A percentile compares a stretch with the other conserved stretches of the same genome.
Conservation (phyloP, 2,113 vertebrate genomes). For the Malurus elegans region DNA sequence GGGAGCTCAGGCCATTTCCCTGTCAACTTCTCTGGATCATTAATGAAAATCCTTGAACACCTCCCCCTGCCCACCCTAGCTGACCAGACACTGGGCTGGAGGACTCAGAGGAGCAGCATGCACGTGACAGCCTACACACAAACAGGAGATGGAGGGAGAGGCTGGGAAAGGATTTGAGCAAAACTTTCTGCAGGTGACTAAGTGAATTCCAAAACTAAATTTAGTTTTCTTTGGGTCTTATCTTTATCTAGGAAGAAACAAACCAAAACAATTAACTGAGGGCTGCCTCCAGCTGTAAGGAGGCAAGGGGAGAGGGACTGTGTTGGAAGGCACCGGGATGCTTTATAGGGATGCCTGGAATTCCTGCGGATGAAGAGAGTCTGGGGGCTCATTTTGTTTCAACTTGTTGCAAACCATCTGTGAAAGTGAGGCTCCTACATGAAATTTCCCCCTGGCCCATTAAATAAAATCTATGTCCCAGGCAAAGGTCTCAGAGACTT, state of each 20-base stretch:
- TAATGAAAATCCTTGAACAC: not conserved
- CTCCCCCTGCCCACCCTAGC: not conserved
- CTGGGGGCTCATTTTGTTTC: not conserved
- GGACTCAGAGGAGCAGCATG: not conserved
- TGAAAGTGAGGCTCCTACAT: not conserved
- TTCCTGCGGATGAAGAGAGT: not conserved
- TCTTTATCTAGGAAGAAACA: not conserved
- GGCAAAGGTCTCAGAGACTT: not conserved
- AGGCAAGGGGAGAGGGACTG: not conserved
- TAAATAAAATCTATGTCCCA: not conserved
- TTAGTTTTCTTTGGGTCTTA: not conserved
- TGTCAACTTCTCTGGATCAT: not conserved
- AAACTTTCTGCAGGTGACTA: not conserved
- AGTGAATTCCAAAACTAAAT: not conserved
- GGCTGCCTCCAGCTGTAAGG: not conserved
- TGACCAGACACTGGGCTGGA: not conserved
- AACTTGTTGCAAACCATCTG: not conserved
- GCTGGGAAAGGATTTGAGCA: not conserved
- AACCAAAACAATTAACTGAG: not conserved
- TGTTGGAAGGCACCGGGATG: not conserved
- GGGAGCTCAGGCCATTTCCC: not conserved
- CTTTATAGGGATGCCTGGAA: not conserved
- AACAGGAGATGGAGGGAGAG: not conserved
- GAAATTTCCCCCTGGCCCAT: not conserved
- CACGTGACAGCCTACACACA: not conserved